Base-by-base conservation (phyloP, 2,797 vertebrate genomes). In the Pempheris klunzingeri region DNA sequence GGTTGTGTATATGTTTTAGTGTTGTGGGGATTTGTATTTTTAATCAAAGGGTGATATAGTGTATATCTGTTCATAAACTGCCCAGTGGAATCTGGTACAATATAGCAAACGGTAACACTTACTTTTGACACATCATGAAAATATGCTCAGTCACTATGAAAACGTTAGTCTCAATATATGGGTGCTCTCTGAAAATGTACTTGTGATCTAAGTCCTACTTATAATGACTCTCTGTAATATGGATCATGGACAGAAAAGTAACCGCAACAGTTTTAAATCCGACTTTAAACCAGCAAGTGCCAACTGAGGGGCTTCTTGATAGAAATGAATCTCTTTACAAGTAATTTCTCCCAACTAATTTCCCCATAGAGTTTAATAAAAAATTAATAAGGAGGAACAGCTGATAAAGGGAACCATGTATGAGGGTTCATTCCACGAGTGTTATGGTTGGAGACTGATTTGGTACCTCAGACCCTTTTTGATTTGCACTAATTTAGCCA, bases 351-450 rank as follows among this genome's bases (percentile, higher is more conserved):
- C 69, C 59, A 62, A 81, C 87, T 91, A 90, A 93, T 93, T 93
- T 93, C 92, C 89, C 91, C 70, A 77, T 13, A 88, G 91, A 93
- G 87, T 90, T 91, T 80, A 88, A 88, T 90, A 86, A 86, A 89
- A 91, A 86, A 88, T 84, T 77, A 93, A 90, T 88, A 89, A 89
- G 82, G 61, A 91, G 73, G 70, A 90, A 85, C 75, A 87, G 86
- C 89, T 91, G 91, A 92, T 93, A 88, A 92, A 86, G 78, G 87
- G 84, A 88, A 83, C 82, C 81, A 78, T 87, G 85, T 86, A 87
- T 83, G 83, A 87, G 81, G 83, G 76, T 80, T 87, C 60, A 55
- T 80, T 81, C 80, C 64, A 87, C 53, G 73, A 82, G 73, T 64
- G 80, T 82, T 83, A 74, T 76, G 86, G 87, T 89, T 87, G 46